phyloP scores from a whole-genome alignment of 2,888 invertebrate genomes.

The Lypha dubia region DNA sequence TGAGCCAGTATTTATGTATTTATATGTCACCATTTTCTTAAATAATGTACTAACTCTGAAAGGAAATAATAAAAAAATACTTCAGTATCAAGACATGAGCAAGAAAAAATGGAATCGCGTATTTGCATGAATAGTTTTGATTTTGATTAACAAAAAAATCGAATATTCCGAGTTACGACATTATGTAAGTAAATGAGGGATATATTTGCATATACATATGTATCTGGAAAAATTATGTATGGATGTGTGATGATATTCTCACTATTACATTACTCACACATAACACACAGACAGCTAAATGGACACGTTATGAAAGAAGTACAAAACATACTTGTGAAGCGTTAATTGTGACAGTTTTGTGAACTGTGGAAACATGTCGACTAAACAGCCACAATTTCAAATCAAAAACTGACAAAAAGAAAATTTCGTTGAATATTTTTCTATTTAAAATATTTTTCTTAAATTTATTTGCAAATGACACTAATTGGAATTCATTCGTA shows the following conservation, averaged over 20 bases:
- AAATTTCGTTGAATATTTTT: conserved; percentile 12
- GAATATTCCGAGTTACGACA: background rate
- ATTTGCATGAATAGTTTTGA: too few relatives aligned
- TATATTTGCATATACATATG: background rate
- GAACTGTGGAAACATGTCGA: conserved; percentile 57
- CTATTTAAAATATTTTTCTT: background rate
- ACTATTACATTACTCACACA: background rate
- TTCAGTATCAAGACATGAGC: too few relatives aligned
- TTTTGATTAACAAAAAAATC: too few relatives aligned
- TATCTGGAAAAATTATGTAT: too few relatives aligned
- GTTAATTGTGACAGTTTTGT: conserved; percentile 60
- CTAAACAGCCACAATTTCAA: conserved; percentile 62
- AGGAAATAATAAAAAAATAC: too few relatives aligned
- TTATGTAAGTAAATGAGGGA: background rate
- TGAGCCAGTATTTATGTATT: background rate
- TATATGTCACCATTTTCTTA: background rate
- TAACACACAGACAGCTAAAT: background rate
- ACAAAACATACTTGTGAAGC: conserved; percentile 42
- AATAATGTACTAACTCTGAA: too few relatives aligned
- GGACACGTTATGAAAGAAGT: conserved; percentile 48
- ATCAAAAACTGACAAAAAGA: conserved; percentile 57
- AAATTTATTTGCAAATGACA: conserved; percentile 9
- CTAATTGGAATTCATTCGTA: background rate
- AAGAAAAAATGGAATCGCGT: too few relatives aligned
- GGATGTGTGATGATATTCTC: background rate